Evolutionary conservation across 2,797 vertebrate genomes (phyloP).

Genomic region (Mormyrus proboscirostris): DNA sequence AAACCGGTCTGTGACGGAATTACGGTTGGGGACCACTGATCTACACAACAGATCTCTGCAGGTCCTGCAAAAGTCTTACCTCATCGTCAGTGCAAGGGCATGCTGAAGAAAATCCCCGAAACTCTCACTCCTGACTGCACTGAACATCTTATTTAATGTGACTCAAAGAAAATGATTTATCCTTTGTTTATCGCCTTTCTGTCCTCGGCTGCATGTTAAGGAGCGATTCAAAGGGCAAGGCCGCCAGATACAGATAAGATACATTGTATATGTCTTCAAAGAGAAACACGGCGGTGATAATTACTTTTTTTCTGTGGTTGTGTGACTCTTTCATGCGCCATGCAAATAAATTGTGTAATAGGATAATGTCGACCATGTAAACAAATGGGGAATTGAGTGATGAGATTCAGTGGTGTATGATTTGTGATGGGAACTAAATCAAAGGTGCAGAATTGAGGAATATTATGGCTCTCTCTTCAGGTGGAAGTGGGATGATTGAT

Average conservation of each 20-base stretch:
- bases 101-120: not conserved
- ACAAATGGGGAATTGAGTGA: not conserved
- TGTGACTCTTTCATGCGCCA: not conserved
- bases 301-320: not conserved
- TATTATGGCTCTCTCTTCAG: not conserved
- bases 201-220: not conserved
- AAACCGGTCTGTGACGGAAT: too few species aligned
- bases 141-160: not conserved
- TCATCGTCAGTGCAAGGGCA: not conserved
- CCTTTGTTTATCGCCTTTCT: not conserved
- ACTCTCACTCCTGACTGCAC: not conserved
- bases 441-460: not conserved
- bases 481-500: not conserved
- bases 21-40: not conserved
- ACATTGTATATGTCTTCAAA: not conserved
- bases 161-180: not conserved
- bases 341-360: conserved; percentile 6
- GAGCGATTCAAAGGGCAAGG: not conserved
- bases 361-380: not conserved
- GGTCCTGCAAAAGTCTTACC: not conserved
- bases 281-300: not conserved
- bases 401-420: not conserved
- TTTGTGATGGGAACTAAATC: not conserved
- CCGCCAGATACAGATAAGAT: not conserved
- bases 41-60: not conserved